Evolutionary conservation across 30 jellyfish, hydroid and myxozoan species (phyloP).

Genomic region (Turritopsis dohrnii): DNA sequence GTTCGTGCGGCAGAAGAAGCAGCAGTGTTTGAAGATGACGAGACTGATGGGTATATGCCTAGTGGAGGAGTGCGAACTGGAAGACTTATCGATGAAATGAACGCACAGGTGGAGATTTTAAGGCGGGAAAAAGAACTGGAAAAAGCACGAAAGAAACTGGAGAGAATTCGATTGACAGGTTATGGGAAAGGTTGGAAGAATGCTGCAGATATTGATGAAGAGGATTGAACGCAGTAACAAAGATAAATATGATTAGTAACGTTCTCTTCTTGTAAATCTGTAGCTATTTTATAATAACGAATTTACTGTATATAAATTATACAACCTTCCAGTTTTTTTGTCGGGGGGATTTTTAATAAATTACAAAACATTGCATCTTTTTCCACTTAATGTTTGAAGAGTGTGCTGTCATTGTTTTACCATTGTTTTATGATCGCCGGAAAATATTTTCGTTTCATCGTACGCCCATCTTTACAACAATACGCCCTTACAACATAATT

Average conservation of each 20-base stretch:
- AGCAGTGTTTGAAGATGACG: slow-evolving; percentile 43
- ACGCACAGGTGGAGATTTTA: slow-evolving; percentile 47
- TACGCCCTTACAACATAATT: too few species aligned
- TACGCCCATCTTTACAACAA: too few species aligned
- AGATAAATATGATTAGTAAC: background rate
- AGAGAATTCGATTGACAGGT: slow-evolving; percentile 31
- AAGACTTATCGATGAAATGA: slow-evolving; percentile 29
- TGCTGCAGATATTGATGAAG: slow-evolving; percentile 1
- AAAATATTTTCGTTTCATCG: too few species aligned
- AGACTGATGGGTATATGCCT: slow-evolving; percentile 7
- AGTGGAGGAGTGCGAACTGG: slow-evolving; percentile 36
- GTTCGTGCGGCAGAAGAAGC: slow-evolving; percentile 48
- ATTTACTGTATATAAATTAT: background rate
- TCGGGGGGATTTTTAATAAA: too few species aligned
- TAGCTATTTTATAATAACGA: background rate
- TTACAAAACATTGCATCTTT: too few species aligned
- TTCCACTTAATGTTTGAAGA: too few species aligned
- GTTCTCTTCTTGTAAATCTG: background rate
- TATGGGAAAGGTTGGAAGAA: slow-evolving; percentile 22
- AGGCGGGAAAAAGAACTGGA: slow-evolving; percentile 41
- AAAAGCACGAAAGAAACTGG: slow-evolving; percentile 45
- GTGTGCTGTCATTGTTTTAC: too few species aligned
- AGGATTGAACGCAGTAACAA: background rate
- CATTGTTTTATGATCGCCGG: too few species aligned
- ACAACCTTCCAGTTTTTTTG: too few species aligned